Base-by-base conservation (phyloP, 1,140 invertebrate species). In the Drosophila hydei region DNA sequence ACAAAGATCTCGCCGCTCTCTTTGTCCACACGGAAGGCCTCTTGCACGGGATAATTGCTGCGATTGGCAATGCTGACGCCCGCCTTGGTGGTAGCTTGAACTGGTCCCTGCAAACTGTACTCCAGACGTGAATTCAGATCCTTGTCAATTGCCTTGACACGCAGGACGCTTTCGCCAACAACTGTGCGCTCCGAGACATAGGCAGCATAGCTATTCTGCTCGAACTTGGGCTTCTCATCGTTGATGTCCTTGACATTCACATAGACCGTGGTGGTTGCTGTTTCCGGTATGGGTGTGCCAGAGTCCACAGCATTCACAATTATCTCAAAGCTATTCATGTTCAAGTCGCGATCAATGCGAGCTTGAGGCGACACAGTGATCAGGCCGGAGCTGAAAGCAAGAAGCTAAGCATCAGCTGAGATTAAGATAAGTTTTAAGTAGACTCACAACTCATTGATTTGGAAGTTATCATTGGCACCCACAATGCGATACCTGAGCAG, bases 391-490 rank as follows among this genome's bases (percentile, higher is more conserved):
- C 94, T 95, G 63, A 64, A 92, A 50, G 7, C 6, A 3, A 14
- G 0, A 3, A 25, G 19, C 43, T 30, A 18, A 5, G 40, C 9
- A 33, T 33, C 18, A 16, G 7, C 12, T 7, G 2, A 7, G 3
- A 12, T 11, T 18, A 4, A 27, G 8, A 7, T 19, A 5, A 45
- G 38, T 4, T 21, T 9, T n/a, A 2, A 0, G 12, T 9, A 4
- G 7, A 88, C 92, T 92, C 91, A 95, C 95, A 93, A 93, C 64
- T 95, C 92, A 90, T 96, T 93, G 16, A 97, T 95, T 9, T 94
- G 93, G 90, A 97, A 97, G 79, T 96, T 96, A 67, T 97, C 96
- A 69, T 94, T 95, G 8, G 95, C 94, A 6, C 96, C 96, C 5
- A 94, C 94, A 48, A 97, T 96, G 63, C 94, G 94, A 88, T 97